Evolutionary conservation across 2,113 vertebrate species (phyloP), one percentile per base, ranked within the genome.

Genomic region (Cariama cristata): DNA sequence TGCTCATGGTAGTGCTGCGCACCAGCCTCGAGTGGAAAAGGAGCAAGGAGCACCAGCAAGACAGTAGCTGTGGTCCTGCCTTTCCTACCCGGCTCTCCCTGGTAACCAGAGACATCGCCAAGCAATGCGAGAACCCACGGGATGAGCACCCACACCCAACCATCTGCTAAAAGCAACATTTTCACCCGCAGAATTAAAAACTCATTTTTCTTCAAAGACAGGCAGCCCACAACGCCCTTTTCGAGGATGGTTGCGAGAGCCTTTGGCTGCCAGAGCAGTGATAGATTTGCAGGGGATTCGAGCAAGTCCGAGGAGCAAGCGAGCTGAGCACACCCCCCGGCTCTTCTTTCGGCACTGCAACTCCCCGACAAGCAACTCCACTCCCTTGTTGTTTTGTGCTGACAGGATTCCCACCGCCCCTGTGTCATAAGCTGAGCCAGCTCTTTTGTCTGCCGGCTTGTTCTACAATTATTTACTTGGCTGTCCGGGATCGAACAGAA

Each of bases 381-480:
- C 63, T 68, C 69, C 86, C 87, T 18, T 21, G 63, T 32, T 60
- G 42, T 60, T 97, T 82, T 79, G 89, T 80, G 94, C 92, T 80
- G 91, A 90, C 79, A 92, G 63, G 82, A 76, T 84, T 94, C 94
- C 94, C 87, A 82, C 88, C 53, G 82, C 96, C 97, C 95, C 85
- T 20, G 66, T 90, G 94, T 93, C 93, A 86, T 19, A 52, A 92
- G 86, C 97, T 74, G 97, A 98, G 95, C 93, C 96, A 77, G 96
- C 87, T 92, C 98, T 98, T 98, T 98, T 98, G 98, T 98, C 96
- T 86, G 26, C 74, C 47, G 55, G 82, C 97, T 97, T 98, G 97
- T 98, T 98, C 97, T 97, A 98, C 98, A 98, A 98, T 98, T 97
- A 98, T 99, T 99, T 98, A 98, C 98, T 96, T 45, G 91, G 89